Percentiles rank a stretch among this genome's conserved stretches.
phyloP scores from a whole-genome alignment of 2,113 vertebrate species.

The Aptenodytes forsteri region DNA sequence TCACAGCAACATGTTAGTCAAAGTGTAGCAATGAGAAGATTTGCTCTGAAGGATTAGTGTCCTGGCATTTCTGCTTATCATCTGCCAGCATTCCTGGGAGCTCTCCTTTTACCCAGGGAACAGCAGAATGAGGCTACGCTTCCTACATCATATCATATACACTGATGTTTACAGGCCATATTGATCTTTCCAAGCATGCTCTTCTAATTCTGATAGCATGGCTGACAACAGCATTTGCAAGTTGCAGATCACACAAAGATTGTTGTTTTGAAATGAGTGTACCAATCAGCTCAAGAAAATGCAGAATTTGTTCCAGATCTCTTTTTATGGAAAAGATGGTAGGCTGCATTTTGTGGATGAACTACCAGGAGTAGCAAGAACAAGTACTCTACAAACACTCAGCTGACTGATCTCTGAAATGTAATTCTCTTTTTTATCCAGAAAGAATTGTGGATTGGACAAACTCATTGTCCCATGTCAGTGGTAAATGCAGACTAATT shows the following conservation, averaged over 20 bases:
- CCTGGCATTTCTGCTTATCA: constrained; percentile 21
- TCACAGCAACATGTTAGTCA: neutral
- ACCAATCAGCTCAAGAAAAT: neutral
- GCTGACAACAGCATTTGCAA: neutral
- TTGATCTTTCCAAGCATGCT: neutral
- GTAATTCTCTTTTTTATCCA: neutral
- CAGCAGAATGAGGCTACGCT: constrained; percentile 26
- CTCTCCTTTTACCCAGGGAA: constrained; percentile 70
- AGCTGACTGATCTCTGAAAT: neutral
- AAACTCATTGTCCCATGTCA: neutral
- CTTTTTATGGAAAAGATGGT: neutral
- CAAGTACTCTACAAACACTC: neutral
- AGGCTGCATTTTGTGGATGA: neutral
- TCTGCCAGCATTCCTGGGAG: constrained; percentile 62
- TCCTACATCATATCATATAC: neutral
- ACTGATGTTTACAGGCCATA: neutral
- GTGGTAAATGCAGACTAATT: neutral
- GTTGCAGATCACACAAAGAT: neutral
- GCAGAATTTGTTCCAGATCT: neutral
- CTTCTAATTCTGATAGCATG: neutral
- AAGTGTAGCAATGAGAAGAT: constrained; percentile 45
- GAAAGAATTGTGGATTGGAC: neutral
- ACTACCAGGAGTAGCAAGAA: neutral
- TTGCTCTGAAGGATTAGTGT: constrained; percentile 20
- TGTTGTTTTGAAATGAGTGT: neutral